phyloP scores from a whole-genome alignment of 2,888 invertebrate genomes.

The Drosophila formosana region DNA sequence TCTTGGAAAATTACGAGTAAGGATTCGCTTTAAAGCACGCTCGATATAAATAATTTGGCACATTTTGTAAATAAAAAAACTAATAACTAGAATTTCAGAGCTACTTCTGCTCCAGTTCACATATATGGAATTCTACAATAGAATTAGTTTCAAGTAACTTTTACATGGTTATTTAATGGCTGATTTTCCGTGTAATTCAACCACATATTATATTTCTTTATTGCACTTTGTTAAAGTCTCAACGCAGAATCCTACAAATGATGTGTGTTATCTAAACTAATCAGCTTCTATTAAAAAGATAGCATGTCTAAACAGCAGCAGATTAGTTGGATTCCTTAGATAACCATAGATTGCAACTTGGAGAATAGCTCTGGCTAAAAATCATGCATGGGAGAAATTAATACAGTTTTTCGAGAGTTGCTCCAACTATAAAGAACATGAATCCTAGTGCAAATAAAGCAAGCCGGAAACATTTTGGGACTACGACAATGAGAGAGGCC shows the following conservation, averaged over 20 bases:
- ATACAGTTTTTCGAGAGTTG: not conserved
- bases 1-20: not conserved
- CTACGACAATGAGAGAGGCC: not conserved
- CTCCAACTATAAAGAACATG: conserved; percentile 1
- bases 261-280: not conserved
- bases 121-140: not conserved
- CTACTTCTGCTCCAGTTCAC: not conserved
- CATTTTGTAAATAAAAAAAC: not conserved
- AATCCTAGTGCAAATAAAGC: not conserved
- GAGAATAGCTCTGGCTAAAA: not conserved
- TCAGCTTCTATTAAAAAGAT: not conserved
- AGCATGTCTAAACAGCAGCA: conserved; percentile 7
- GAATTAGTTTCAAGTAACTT: not conserved
- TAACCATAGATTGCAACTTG: conserved; percentile 2
- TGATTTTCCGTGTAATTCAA: not conserved
- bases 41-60: too few relatives aligned
- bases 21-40: not conserved
- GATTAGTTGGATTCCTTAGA: conserved; percentile 18
- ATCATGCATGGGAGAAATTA: not conserved
- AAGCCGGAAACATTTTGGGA: conserved; percentile 1
- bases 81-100: not conserved
- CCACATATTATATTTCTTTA: not conserved
- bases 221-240: not conserved
- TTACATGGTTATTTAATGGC: too few relatives aligned
- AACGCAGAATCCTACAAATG: not conserved